Evolutionary conservation across 2,888 invertebrate species (phyloP).

Genomic region (Cantharis lateralis): DNA sequence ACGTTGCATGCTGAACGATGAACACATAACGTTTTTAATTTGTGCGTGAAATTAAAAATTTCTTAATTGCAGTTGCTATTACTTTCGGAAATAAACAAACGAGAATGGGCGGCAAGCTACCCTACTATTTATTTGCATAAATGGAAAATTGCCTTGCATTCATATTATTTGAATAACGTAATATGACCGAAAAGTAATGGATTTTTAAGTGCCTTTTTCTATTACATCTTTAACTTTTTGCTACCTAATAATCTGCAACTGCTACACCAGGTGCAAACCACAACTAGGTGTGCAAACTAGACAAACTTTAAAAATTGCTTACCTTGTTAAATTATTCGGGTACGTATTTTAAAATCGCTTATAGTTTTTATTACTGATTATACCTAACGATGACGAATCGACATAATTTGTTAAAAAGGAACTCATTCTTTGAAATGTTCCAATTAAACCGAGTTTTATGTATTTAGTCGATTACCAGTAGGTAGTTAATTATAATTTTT

Average conservation of each 20-base stretch:
- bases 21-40: neutral
- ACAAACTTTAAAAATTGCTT: neutral
- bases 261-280: neutral
- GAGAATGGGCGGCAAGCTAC: too few relatives aligned
- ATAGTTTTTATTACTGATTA: neutral
- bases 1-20: neutral
- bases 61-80: neutral
- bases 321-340: neutral
- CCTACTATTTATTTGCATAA: neutral
- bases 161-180: neutral
- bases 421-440: neutral
- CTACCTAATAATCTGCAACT: neutral
- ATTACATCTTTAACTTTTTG: neutral
- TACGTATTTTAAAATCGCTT: neutral
- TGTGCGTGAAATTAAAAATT: neutral
- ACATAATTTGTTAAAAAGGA: neutral
- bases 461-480: neutral
- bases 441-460: neutral
- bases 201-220: neutral
- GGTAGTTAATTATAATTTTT: too few relatives aligned
- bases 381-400: neutral
- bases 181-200: neutral
- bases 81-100: neutral
- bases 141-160: neutral
- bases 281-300: neutral